Evolutionary conservation across 2,113 vertebrate genomes (phyloP), one percentile per base, ranked within the genome.

Genomic region (Buteo buteo): DNA sequence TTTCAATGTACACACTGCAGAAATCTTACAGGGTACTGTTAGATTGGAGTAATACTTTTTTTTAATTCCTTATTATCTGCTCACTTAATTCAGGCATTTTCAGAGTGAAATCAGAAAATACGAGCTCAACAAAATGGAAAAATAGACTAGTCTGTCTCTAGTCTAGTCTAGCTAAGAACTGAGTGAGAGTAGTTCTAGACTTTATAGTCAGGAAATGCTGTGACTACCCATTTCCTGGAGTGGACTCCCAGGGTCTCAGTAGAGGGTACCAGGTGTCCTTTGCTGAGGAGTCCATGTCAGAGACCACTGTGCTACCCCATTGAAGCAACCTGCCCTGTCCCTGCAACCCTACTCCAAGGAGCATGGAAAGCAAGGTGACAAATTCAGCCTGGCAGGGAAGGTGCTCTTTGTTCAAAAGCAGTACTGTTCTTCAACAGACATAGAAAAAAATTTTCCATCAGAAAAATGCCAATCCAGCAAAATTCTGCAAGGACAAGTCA

Each of bases 401-500:
- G 7, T 36, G 21, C 16, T 72, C 10, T 7, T 72, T 61, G 9
- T 50, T 66, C 42, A 88, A 59, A 90, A 81, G 49, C 2, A 1
- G 4, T 38, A 13, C 40, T 13, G n/a, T 9, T 88, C 80, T 45
- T 80, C 70, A 90, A 90, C 16, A 89, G 45, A 74, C 47, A 70
- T 0, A 66, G 25, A 59, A 29, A 76, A 83, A 89, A 72, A 34
- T 6, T 77, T 72, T 91, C 73, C 57, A 58, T 57, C 24, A 44
- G n/a, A 85, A 89, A 93, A 80, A 44, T 8, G 31, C 34, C 74
- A 73, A 29, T 47, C 44, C 44, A 76, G 82, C 54, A 90, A 90
- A 82, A 57, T 49, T 65, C 62, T 69, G 45, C 90, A 94, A 94
- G 84, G 90, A 61, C 74, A 82, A 87, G 42, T 65, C 67, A 74